Conservation (phyloP, 2,113 vertebrate species). For the Eulacestoma nigropectus region DNA sequence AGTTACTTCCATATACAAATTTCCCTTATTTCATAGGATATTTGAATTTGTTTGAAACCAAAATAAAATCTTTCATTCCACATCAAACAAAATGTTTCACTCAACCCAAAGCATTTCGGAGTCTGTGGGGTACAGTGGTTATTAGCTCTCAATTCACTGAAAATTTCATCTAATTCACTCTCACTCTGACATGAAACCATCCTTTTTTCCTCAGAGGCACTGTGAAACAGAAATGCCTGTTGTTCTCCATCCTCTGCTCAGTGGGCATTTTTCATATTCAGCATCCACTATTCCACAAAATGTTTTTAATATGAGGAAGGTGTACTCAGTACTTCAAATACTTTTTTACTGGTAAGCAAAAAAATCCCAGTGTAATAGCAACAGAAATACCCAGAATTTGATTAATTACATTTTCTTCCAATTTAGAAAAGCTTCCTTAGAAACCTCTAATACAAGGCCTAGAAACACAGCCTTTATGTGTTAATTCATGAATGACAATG, state of each 20-base stretch:
- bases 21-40: conserved; percentile 23
- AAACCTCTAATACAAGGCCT: neutral
- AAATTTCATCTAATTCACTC: conserved; percentile 5
- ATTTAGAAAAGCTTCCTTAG: neutral
- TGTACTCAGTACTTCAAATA: neutral
- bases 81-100: neutral
- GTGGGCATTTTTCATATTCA: neutral
- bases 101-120: neutral
- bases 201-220: neutral
- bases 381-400: neutral
- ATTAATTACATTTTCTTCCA: neutral
- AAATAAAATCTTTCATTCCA: conserved; percentile 35
- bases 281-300: neutral
- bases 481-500: neutral
- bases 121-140: neutral
- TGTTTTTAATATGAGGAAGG: neutral
- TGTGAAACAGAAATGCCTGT: neutral
- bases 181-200: neutral
- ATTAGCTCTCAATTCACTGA: conserved; percentile 19
- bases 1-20: conserved; percentile 37
- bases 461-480: neutral
- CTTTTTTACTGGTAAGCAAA: neutral
- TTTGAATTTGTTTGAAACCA: conserved; percentile 43
- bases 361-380: neutral
- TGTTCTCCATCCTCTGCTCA: neutral